phyloP scores from a whole-genome alignment of 2,797 vertebrate species.

The Alfaro cultratus region DNA sequence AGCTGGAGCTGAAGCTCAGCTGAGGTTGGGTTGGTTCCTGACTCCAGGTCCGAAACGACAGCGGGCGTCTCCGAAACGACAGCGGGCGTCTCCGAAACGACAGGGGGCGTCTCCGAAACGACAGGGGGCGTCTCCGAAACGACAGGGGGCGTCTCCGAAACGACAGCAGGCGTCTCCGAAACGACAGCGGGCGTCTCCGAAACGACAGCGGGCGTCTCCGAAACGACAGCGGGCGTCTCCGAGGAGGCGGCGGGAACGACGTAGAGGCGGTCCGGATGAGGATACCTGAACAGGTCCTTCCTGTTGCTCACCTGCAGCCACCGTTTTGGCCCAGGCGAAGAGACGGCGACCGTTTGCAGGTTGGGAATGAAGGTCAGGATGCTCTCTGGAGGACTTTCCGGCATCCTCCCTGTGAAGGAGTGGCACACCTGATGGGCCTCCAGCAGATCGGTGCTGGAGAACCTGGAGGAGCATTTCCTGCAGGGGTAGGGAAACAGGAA shows the following conservation, averaged over 20 bases:
- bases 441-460: constrained; percentile 59
- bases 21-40: neutral
- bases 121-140: constrained; percentile 24
- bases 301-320: constrained; percentile 12
- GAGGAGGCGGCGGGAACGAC: constrained; percentile 32
- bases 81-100: constrained; percentile 6
- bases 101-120: constrained; percentile 24
- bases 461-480: constrained; percentile 48
- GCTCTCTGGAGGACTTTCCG: neutral
- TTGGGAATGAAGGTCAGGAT: neutral
- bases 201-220: constrained; percentile 6
- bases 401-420: constrained; percentile 8
- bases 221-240: constrained; percentile 22
- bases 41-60: constrained; percentile 1
- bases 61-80: constrained; percentile 27
- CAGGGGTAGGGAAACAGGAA: constrained; percentile 54
- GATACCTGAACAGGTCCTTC: constrained; percentile 56
- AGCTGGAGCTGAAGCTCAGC: neutral
- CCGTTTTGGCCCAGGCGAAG: neutral
- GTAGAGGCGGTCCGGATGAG: constrained; percentile 61
- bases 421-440: constrained; percentile 63
- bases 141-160: neutral
- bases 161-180: constrained; percentile 6
- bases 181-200: neutral
- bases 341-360: neutral